A percentile compares a stretch with the other conserved stretches of the same genome.
Conservation (phyloP, 2,888 invertebrate genomes). For the Mamestra brassicae region DNA sequence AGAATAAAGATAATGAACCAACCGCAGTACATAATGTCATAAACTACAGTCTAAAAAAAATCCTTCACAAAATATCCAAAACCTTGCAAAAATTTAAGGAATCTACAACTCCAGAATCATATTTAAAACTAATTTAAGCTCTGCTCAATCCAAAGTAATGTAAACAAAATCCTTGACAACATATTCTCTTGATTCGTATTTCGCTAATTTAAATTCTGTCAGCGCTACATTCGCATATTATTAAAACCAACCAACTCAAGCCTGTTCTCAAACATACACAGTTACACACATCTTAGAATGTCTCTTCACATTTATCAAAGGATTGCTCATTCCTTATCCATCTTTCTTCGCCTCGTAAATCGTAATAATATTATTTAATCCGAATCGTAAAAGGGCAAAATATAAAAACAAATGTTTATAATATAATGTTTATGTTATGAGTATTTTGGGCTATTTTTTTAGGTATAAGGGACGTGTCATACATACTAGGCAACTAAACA, state of each 20-base stretch:
- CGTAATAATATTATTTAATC: conserved; percentile 11
- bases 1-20: too few relatives aligned
- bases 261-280: not conserved
- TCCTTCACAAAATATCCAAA: too few relatives aligned
- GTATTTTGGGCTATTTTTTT: not conserved
- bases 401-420: not conserved
- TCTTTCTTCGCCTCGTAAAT: conserved; percentile 16
- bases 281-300: conserved; percentile 6
- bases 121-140: not conserved
- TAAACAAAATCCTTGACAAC: not conserved
- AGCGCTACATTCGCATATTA: conserved; percentile 5
- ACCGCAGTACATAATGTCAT: too few relatives aligned
- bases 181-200: not conserved
- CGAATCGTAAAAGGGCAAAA: conserved; percentile 11
- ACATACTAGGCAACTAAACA: conserved; percentile 11
- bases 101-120: too few relatives aligned
- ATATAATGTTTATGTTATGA: not conserved
- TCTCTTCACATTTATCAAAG: conserved; percentile 22
- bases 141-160: not conserved
- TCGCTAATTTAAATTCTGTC: conserved; percentile 39
- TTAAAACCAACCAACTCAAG: conserved; percentile 31
- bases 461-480: not conserved
- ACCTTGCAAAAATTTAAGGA: too few relatives aligned
- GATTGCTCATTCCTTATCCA: conserved; percentile 17
- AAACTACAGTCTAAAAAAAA: too few relatives aligned